These are phyloP conservation scores for Lacerta viridis DNA, from an alignment of 2,797 vertebrate species.

Conservation along the genomic window DNA sequence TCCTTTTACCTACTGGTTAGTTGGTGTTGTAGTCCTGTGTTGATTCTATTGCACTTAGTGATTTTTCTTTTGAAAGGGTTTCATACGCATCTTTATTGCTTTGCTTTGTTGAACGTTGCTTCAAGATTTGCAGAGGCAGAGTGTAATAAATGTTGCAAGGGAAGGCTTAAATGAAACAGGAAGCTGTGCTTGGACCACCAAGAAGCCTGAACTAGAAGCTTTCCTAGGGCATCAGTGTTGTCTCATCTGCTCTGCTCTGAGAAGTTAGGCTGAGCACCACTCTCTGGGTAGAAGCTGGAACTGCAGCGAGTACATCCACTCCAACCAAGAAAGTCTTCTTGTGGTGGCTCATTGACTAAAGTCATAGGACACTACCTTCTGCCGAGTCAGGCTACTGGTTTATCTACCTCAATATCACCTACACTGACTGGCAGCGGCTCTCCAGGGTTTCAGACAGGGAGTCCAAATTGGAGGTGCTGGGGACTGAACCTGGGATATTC, in stretches of 20 bases:
- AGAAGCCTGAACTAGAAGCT: not conserved
- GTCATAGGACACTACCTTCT: too few species aligned
- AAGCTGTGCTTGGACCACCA: not conserved
- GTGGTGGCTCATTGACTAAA: too few species aligned
- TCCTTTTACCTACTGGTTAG: not conserved
- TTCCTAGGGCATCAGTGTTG: not conserved
- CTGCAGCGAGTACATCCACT: too few species aligned
- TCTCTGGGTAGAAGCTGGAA: not conserved
- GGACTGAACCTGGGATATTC: too few species aligned
- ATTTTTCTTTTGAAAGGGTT: not conserved
- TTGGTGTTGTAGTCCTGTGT: not conserved
- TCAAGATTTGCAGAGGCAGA: not conserved
- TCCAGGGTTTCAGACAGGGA: too few species aligned
- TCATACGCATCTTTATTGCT: not conserved
- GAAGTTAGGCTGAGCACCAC: not conserved
- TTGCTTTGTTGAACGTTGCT: not conserved
- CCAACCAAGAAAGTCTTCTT: too few species aligned
- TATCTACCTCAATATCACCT: too few species aligned
- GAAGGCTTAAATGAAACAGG: not conserved
- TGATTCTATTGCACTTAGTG: not conserved
- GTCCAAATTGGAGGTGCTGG: too few species aligned
- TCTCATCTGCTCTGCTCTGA: not conserved
- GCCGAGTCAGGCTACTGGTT: too few species aligned
- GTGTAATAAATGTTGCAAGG: not conserved
- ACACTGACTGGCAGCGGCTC: too few species aligned